phyloP scores from a whole-genome alignment of 1,140 invertebrate species.

The Copidosoma floridanum region DNA sequence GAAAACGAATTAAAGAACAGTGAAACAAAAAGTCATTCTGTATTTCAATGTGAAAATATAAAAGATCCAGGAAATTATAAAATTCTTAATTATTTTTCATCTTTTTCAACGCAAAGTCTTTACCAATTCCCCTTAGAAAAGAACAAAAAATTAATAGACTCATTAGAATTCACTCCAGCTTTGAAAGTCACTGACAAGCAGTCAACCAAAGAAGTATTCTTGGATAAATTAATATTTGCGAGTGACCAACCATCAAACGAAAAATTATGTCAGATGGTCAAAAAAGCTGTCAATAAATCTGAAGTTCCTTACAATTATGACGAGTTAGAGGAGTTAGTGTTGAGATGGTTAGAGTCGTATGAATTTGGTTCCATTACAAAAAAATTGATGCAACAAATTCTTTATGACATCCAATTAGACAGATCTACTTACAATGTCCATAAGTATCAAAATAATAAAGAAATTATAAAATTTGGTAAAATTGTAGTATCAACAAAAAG shows the following conservation, averaged over 20 bases:
- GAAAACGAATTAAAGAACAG: not conserved
- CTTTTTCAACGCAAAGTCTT: constrained; percentile 27
- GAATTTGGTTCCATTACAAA: constrained; percentile 1
- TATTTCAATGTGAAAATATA: constrained; percentile 27
- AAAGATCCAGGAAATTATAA: constrained; percentile 25
- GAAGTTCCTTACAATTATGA: constrained; percentile 6
- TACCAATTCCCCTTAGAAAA: constrained; percentile 26
- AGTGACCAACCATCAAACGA: constrained; percentile 18
- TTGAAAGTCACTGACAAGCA: not conserved
- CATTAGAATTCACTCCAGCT: not conserved
- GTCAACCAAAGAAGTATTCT: constrained; percentile 25
- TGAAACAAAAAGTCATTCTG: constrained; percentile 3
- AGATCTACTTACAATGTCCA: not conserved
- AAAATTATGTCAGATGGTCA: constrained; percentile 14
- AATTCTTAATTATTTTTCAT: constrained; percentile 29
- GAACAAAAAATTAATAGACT: constrained; percentile 7
- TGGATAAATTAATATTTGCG: constrained; percentile 33
- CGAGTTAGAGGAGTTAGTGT: constrained; percentile 6
- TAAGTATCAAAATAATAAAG: not conserved
- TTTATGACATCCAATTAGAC: constrained; percentile 7
- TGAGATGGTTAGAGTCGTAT: constrained; percentile 14
- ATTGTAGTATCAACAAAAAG: not conserved
- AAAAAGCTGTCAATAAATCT: constrained; percentile 6
- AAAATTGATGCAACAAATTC: constrained; percentile 29
- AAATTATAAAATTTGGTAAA: constrained; percentile 8